Conservation (phyloP, 1,140 invertebrate genomes). For the Saccostrea cuccullata region DNA sequence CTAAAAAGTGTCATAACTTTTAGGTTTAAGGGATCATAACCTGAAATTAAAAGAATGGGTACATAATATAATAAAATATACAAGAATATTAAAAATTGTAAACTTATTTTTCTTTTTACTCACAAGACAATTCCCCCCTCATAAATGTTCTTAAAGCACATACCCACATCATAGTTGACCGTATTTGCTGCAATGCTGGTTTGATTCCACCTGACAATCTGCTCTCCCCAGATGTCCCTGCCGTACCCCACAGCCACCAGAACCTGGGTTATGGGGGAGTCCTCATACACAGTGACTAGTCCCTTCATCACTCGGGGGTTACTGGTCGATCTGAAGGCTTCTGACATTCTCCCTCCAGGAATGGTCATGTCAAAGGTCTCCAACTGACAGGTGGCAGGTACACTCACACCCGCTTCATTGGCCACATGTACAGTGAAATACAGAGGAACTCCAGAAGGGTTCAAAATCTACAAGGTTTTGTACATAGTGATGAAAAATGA, state of each 20-base stretch:
- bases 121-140: background rate
- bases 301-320: slow-evolving; percentile 59
- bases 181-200: slow-evolving; percentile 38
- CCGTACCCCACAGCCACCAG: slow-evolving; percentile 59
- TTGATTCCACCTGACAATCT: slow-evolving; percentile 45
- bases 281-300: slow-evolving; percentile 62
- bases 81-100: no score
- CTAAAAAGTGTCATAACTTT: slow-evolving; percentile 57
- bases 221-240: slow-evolving; percentile 59
- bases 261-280: slow-evolving; percentile 55
- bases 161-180: slow-evolving; percentile 47
- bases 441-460: slow-evolving; percentile 52
- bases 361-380: slow-evolving; percentile 65
- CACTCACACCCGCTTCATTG: slow-evolving; percentile 58
- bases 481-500: no score
- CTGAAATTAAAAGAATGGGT: slow-evolving; percentile 17
- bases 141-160: background rate
- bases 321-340: slow-evolving; percentile 59
- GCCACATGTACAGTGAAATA: slow-evolving; percentile 62
- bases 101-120: no score
- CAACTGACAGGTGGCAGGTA: slow-evolving; percentile 60
- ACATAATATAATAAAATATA: no score
- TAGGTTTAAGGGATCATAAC: slow-evolving; percentile 55
- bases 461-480: slow-evolving; percentile 33
- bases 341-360: slow-evolving; percentile 61